Base-by-base conservation (phyloP, 37 sponge, comb jelly and placozoan genomes). In the Aphrocallistes beatrix region DNA sequence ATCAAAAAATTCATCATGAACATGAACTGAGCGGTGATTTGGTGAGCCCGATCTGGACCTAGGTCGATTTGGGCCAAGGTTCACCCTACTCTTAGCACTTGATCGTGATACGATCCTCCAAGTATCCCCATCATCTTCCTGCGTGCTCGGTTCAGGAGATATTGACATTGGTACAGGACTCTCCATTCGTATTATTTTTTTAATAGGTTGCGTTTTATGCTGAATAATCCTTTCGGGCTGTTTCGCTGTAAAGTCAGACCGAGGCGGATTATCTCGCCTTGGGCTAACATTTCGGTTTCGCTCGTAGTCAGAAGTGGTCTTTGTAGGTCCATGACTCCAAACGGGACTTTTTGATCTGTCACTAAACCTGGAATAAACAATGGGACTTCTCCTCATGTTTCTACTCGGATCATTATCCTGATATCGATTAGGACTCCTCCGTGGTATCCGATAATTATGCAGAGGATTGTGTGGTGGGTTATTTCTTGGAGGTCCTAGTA, bases 111-210 rank as follows among this genome's bases (percentile, higher is more conserved):
- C 75, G 8, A 60, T 60, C 75, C 75, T 60, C 75, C 10, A 25
- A 25, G 75, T 60, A 13, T 60, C 75, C 25, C 75, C 75, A 60
- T 60, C 34, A 60, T 60, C 75, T 30, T 60, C 75, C n/a, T 60
- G 75, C 3, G 75, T 28, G n/a, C 75, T 60, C n/a, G 75, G 10
- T 28, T 60, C 28, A 60, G 75, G 75, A 21, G 75, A 60, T 25
- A 60, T 60, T 32, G 75, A 60, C 75, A 60, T 60, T 6, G 75
- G n/a, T 25, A 60, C 34, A 21, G 75, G 75, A 28, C 75, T 60
- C 32, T 60, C 75, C 25, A 60, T 30, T 13, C 75, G 8, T 32
- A 60, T 30, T 25, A 60, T 60, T 28, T 60, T 60, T 13, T 60
- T 60, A n/a, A n/a, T n/a, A n/a, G n/a, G n/a, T n/a, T n/a, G n/a